Base-by-base conservation (phyloP, 2,113 vertebrate species). In the Hymenochirus boettgeri region DNA sequence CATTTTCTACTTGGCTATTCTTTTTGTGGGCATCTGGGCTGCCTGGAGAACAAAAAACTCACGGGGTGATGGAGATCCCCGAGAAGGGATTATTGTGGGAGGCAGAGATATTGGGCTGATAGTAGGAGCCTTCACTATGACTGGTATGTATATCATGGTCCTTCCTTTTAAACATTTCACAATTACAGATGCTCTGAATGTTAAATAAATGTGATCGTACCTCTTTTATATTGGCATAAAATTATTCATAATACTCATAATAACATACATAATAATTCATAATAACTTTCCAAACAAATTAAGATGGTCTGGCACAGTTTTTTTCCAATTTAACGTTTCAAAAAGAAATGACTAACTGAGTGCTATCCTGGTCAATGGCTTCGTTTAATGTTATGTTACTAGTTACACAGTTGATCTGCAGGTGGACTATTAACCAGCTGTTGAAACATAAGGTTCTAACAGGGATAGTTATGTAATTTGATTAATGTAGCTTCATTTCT, bases 91-190 rank as follows among this genome's bases (percentile, higher is more conserved):
- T 66, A 98, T 98, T 81, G 93, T 98, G 1, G 96, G 96, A 5
- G 96, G 95, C 47, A 86, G 96, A 54, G 96, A 99, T 73, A 98
- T 99, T 37, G 96, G 96, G 13, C 77, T 99, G 74, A 86, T 99
- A 23, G 95, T 99, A 47, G 96, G 96, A 11, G 96, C 83, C 74
- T 99, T 99, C 74, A 99, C 96, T 3, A 99, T 98, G 95, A 99
- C 96, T 1, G 96, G 96, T 99, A 82, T 53, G 57, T 35, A 21
- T n/a, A n/a, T n/a, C n/a, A n/a, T n/a, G n/a, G n/a, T n/a, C n/a
- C n/a, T n/a, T n/a, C n/a, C n/a, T n/a, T n/a, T n/a, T n/a, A n/a
- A n/a, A n/a, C n/a, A n/a, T n/a, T n/a, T n/a, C n/a, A n/a, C n/a
- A n/a, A n/a, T n/a, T n/a, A n/a, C n/a, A n/a, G n/a, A n/a, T n/a